Base-by-base conservation (phyloP, 1,140 invertebrate species). In the Mercenaria mercenaria region DNA sequence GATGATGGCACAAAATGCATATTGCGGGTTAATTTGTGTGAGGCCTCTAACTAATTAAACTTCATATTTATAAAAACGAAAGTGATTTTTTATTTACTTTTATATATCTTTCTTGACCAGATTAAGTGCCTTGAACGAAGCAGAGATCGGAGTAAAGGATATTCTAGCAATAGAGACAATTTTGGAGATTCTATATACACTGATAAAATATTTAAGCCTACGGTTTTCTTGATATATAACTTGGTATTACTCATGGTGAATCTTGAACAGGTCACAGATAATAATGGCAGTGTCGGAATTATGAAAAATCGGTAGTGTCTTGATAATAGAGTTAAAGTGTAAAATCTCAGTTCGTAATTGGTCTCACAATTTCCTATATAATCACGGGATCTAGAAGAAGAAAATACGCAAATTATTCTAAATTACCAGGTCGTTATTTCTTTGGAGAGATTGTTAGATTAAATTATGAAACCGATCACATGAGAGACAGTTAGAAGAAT, bases 361-460 rank as follows among this genome's bases (percentile, higher is more conserved):
- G 15, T 43, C 37, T 72, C 11, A 34, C 61, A 37, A 81, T 88
- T 88, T 88, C 50, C 41, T 29, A 67, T 81, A 69, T 88, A 88
- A 88, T 88, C 56, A 39, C 13, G 43, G 52, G n/a, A 39, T 64
- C 50, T 61, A 0, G 37, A 43, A 79, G 56, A 64, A 37, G 64
- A 88, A 88, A 88, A 80, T 88, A 88, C 86, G 52, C 39, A 88
- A 88, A 88, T 88, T 88, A 88, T 88, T 88, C 76, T 47, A 72
- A 88, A 88, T 88, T 88, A 81, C 86, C 29, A 52, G 77, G 41
- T 81, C 61, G 76, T 88, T 88, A 88, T 69, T 50, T 80, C 83
- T 81, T 56, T 50, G 26, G 13, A 41, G 86, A 80, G 86, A 88
- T 88, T 41, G 61, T 81, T 56, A 81, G 77, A 88, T 88, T 80